Base-by-base conservation (phyloP, 2,113 vertebrate genomes). In the Talpa occidentalis region DNA sequence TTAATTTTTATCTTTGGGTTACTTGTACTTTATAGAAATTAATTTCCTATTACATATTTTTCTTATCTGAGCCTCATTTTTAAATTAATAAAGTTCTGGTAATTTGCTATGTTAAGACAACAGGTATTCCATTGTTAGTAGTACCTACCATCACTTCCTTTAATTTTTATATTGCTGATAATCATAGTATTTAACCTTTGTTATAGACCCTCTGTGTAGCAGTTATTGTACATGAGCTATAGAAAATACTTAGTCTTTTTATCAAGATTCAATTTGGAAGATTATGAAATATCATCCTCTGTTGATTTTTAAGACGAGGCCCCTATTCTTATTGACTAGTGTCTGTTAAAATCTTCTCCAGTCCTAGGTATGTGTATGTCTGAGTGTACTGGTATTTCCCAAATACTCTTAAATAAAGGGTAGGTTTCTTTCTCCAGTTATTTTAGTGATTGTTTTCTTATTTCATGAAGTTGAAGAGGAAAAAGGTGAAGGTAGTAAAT, bases 71-170 rank as follows among this genome's bases (percentile, higher is more conserved):
- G 26, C 70, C 54, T 88, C 49, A 74, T 78, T 94, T 93, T 69
- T 56, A 90, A 93, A 87, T 89, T 84, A 84, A 78, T 92, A 69
- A 76, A 28, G 1, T 70, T 87, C 32, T 86, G 85, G 49, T 56
- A 89, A 94, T 86, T 76, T 93, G 28, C 83, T 86, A 16, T 76
- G 21, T 78, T 77, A 93, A 91, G 88, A 91, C 67, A 80, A 62
- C 3, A 79, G n/a, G 16, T 47, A 69, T 69, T 90, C n/a, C 79
- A 54, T 62, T 96, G 96, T 96, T 90, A 87, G 80, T 80, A 77
- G 26, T 54, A 73, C 74, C 77, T 94, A 17, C 79, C 28, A 44
- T 80, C 14, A 12, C 49, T 69, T 74, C 49, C 11, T 94, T 92
- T 82, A 79, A 66, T 95, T 81, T 95, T 93, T 91, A 21, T 70